Percentiles rank a stretch among this genome's conserved stretches.
These are phyloP conservation scores for Harlomillsia oculata DNA, from an alignment of 1,140 invertebrate genomes.

Conservation along the genomic window DNA sequence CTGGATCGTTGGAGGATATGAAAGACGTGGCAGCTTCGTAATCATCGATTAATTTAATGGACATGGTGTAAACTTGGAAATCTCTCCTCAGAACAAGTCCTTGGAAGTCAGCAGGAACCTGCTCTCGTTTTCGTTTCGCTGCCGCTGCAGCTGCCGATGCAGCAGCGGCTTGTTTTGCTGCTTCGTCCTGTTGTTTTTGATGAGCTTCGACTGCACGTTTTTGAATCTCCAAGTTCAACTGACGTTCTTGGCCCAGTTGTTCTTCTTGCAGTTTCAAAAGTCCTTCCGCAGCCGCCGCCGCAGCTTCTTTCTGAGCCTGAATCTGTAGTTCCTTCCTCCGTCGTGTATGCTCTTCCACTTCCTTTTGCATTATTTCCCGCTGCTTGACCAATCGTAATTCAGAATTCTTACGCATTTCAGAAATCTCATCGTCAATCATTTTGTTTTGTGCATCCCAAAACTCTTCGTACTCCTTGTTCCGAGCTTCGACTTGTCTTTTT, in stretches of 20 bases:
- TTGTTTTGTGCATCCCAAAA: no score
- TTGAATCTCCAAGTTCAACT: not conserved
- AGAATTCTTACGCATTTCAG: not conserved
- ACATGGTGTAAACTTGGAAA: slow-evolving; percentile 19
- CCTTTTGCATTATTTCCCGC: not conserved
- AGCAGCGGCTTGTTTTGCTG: no score
- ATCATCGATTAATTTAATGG: slow-evolving; percentile 11
- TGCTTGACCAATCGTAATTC: not conserved
- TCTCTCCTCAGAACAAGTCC: slow-evolving; percentile 21
- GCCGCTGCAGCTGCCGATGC: not conserved
- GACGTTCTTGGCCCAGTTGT: not conserved
- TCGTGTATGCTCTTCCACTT: not conserved
- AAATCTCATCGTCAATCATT: no score
- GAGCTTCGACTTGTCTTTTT: no score
- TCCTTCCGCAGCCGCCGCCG: not conserved
- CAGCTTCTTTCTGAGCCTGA: not conserved
- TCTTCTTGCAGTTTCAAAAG: not conserved
- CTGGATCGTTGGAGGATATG: slow-evolving; percentile 13
- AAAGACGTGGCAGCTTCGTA: slow-evolving; percentile 3
- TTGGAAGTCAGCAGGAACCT: slow-evolving; percentile 18
- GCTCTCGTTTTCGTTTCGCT: not conserved
- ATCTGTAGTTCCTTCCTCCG: slow-evolving; percentile 4
- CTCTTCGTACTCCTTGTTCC: no score
- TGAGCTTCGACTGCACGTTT: not conserved
- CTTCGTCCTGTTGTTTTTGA: slow-evolving; percentile 5